Evolutionary conservation across 2,797 vertebrate species (phyloP).

Genomic region (Otus scops): DNA sequence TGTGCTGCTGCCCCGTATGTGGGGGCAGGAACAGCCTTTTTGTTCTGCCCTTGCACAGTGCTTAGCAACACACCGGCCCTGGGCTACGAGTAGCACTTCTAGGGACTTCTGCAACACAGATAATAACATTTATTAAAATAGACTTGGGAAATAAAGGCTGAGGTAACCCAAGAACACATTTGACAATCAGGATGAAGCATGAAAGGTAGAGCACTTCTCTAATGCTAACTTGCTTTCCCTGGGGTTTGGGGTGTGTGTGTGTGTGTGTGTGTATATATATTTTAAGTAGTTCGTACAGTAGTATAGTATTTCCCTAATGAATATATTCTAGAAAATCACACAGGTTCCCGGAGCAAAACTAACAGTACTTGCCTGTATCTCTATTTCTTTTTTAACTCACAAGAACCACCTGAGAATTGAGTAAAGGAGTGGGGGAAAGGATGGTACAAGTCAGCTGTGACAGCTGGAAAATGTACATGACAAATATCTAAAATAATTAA

Average conservation of each 20-base stretch:
- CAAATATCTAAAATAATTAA: conserved; percentile 11
- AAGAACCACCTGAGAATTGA: conserved; percentile 16
- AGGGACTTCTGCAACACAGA: neutral
- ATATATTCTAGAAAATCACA: neutral
- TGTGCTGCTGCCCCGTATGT: neutral
- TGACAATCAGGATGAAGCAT: neutral
- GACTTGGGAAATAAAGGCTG: neutral
- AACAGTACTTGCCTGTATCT: neutral
- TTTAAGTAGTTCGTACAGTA: neutral
- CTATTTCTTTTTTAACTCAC: neutral
- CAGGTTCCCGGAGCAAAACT: neutral
- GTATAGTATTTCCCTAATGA: neutral
- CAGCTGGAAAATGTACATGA: conserved; percentile 52
- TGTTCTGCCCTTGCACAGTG: neutral
- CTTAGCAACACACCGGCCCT: neutral
- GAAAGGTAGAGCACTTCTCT: neutral
- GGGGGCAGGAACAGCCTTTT: neutral
- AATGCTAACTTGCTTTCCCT: neutral
- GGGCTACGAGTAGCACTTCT: accelerated
- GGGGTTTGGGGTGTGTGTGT: neutral
- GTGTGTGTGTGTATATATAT: no score
- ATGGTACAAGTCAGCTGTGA: conserved; percentile 20
- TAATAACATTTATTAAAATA: neutral
- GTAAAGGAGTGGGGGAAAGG: neutral
- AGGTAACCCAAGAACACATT: neutral